These are phyloP conservation scores for Baccha elongata DNA, from an alignment of 2,888 invertebrate species.

Conservation along the genomic window DNA sequence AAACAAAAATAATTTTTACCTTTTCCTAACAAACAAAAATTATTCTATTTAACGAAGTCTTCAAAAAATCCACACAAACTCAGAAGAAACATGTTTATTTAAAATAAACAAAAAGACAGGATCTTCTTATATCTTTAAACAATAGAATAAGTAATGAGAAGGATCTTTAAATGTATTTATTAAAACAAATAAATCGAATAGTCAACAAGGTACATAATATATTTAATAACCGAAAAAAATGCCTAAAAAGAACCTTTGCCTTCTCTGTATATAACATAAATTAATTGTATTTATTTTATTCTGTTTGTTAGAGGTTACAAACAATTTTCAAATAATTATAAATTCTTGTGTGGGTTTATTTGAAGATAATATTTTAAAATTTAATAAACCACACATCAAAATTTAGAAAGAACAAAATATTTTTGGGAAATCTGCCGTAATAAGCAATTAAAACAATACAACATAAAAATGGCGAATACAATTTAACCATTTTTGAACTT, in stretches of 20 bases:
- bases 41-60: conserved; percentile 29
- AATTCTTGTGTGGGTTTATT: conserved; percentile 11
- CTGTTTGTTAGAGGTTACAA: conserved; percentile 40
- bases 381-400: conserved; percentile 31
- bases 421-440: conserved; percentile 38
- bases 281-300: conserved; percentile 4
- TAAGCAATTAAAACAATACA: conserved; percentile 51
- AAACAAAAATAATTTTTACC: conserved; percentile 53
- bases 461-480: conserved; percentile 56
- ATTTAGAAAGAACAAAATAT: conserved; percentile 24
- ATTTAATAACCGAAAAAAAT: conserved; percentile 47
- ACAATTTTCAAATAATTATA: too few species aligned
- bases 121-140: neutral
- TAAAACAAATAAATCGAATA: conserved; percentile 52
- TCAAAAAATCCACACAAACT: conserved; percentile 9
- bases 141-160: conserved; percentile 21
- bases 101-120: conserved; percentile 39
- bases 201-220: conserved; percentile 55
- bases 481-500: conserved; percentile 56
- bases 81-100: conserved; percentile 49
- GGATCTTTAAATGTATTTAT: conserved; percentile 49
- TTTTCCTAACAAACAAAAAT: conserved; percentile 32
- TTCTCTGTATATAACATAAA: conserved; percentile 50
- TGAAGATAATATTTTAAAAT: conserved; percentile 59
- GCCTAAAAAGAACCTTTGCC: conserved; percentile 72